Conservation (phyloP, 1,140 invertebrate species). For the Acyrthosiphon pisum region DNA sequence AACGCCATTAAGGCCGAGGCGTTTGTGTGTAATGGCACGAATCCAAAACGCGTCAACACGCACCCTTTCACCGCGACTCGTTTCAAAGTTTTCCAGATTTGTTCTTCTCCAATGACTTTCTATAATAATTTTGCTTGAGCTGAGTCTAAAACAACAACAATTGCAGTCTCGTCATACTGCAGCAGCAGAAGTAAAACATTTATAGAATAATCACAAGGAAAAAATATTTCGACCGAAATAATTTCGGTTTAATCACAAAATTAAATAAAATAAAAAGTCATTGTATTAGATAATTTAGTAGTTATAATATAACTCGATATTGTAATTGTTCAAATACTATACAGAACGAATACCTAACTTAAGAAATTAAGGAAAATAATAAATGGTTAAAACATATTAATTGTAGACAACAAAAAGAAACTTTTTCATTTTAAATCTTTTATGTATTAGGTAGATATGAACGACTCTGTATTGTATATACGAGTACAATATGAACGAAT, state of each 20-base stretch:
- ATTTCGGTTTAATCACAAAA: not conserved
- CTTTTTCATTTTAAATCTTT: not conserved
- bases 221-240: not conserved
- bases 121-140: not conserved
- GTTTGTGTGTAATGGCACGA: slow-evolving; percentile 48
- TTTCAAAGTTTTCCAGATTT: slow-evolving; percentile 40
- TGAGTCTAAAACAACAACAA: not conserved
- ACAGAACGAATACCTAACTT: not conserved
- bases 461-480: not conserved
- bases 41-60: slow-evolving; percentile 39
- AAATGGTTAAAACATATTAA: not conserved
- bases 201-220: not conserved
- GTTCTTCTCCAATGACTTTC: slow-evolving; percentile 41
- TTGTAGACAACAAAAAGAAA: not conserved
- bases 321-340: not conserved
- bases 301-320: accelerated
- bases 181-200: not conserved
- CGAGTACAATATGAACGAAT: not conserved
- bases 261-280: not conserved
- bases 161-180: not conserved
- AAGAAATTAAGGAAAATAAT: not conserved
- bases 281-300: not conserved
- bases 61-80: not conserved
- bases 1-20: slow-evolving; percentile 25
- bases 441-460: not conserved